phyloP scores from a whole-genome alignment of 2,113 vertebrate genomes.

The Campylomormyrus tamandua region DNA sequence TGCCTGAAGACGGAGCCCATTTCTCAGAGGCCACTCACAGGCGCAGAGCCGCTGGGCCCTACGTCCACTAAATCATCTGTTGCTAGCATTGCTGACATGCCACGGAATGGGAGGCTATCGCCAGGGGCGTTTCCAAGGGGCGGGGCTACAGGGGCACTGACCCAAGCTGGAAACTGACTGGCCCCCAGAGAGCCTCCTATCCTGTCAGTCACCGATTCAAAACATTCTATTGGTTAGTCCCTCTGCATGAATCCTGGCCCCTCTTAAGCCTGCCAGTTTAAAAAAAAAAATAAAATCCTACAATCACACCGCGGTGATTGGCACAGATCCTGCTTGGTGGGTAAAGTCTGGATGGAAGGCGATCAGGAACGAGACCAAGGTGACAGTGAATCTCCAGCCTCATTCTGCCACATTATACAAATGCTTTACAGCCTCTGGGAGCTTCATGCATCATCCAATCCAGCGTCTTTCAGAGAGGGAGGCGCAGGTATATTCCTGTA shows the following conservation, averaged over 20 bases:
- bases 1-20: not conserved
- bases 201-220: not conserved
- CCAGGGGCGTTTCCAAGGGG: not conserved
- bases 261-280: not conserved
- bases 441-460: not conserved
- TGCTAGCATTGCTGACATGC: not conserved
- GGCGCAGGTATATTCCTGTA: not conserved
- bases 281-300: not conserved
- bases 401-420: not conserved
- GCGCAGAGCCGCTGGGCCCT: not conserved
- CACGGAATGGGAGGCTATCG: not conserved
- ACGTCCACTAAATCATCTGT: not conserved
- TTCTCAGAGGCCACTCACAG: not conserved
- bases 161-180: not conserved
- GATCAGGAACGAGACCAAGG: not conserved
- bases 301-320: not conserved
- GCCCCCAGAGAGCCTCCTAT: not conserved
- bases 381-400: not conserved
- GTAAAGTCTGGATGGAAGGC: not conserved
- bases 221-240: not conserved
- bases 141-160: not conserved
- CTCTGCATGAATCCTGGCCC: not conserved
- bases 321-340: not conserved
- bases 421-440: not conserved
- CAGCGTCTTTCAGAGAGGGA: not conserved